Evolutionary conservation across 2,888 invertebrate genomes (phyloP).

Genomic region (Teleiodes luculella): DNA sequence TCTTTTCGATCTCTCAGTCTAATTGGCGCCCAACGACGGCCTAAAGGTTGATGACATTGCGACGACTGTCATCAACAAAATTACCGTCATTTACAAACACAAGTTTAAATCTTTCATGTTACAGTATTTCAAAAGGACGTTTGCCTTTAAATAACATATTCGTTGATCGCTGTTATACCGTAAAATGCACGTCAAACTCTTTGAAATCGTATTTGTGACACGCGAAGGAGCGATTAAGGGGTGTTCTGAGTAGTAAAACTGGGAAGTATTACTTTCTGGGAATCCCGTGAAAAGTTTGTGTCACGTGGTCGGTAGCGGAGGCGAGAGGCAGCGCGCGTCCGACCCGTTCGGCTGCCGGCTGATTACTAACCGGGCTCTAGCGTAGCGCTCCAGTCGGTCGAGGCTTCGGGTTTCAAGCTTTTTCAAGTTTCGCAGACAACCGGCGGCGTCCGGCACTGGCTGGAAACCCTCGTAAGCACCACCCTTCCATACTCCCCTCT

Average conservation of each 20-base stretch:
- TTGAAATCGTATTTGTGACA: constrained; percentile 60
- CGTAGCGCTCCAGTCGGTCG: too few relatives aligned
- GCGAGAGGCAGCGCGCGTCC: constrained; percentile 40
- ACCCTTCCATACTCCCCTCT: constrained; percentile 59
- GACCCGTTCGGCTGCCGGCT: constrained; percentile 35
- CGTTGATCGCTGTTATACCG: constrained; percentile 36
- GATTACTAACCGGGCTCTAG: constrained; percentile 46
- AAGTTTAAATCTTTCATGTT: background rate
- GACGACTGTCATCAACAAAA: background rate
- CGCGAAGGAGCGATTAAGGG: constrained; percentile 68
- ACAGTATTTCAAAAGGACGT: constrained; percentile 15
- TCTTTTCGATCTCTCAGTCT: constrained; percentile 6
- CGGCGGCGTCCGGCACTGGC: constrained; percentile 51
- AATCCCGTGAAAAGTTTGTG: constrained; percentile 72
- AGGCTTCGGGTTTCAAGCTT: too few relatives aligned
- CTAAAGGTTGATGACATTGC: background rate
- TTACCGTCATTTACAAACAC: background rate
- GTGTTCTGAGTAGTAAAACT: constrained; percentile 39
- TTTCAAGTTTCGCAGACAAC: constrained; percentile 41
- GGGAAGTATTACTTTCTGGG: constrained; percentile 53
- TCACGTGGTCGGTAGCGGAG: constrained; percentile 29
- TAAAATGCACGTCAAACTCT: constrained; percentile 51
- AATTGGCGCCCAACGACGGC: constrained; percentile 11
- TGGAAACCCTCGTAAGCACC: constrained; percentile 42
- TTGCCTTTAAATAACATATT: constrained; percentile 29